Percentiles rank a stretch among this genome's conserved stretches.
Conservation (phyloP, 2,113 vertebrate species). For the Dicrurus megarhynchus region DNA sequence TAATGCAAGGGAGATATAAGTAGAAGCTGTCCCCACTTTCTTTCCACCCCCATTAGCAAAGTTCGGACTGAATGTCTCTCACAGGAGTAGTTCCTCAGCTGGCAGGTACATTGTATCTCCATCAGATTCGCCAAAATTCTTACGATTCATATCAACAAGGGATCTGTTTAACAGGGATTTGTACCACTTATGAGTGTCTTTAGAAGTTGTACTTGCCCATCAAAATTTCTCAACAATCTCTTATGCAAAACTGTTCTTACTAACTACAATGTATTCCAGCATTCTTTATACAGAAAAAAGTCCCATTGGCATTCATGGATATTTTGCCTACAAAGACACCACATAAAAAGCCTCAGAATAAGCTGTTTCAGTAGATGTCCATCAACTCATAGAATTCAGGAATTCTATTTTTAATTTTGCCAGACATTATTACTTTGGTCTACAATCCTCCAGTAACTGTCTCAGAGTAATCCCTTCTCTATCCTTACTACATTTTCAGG, state of each 20-base stretch:
- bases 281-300: background rate
- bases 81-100: background rate
- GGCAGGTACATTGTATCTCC: background rate
- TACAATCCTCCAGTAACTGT: background rate
- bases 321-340: background rate
- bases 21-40: background rate
- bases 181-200: background rate
- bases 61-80: background rate
- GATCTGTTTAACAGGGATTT: background rate
- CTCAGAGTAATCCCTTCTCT: background rate
- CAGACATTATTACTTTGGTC: background rate
- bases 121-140: background rate
- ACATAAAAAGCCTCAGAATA: background rate
- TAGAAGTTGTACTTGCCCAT: background rate
- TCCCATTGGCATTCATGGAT: background rate
- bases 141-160: background rate
- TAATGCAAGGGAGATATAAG: background rate
- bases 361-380: background rate
- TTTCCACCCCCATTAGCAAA: background rate
- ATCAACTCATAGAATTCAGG: background rate
- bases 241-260: background rate
- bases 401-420: background rate
- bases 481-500: background rate
- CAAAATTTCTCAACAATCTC: background rate
- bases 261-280: background rate